A percentile compares a stretch with the other conserved stretches of the same genome.
phyloP scores from a whole-genome alignment of 2,888 invertebrate genomes.

The Heliconius ismenius region DNA sequence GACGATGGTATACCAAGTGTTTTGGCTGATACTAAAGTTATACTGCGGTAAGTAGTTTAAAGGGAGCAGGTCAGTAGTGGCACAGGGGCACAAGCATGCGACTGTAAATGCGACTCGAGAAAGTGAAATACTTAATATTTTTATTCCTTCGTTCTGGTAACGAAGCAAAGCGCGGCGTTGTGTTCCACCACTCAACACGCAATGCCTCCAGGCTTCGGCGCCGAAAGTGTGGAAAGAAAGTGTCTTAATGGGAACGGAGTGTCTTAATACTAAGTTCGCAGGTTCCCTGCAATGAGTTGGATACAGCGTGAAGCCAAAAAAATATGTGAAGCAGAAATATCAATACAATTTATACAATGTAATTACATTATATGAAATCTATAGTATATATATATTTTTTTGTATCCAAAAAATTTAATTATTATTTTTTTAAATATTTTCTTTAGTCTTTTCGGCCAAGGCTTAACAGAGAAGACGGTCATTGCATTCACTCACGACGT shows the following conservation, averaged over 20 bases:
- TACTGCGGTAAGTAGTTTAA: constrained; percentile 68
- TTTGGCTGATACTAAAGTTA: constrained; percentile 81
- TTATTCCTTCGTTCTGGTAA: neutral
- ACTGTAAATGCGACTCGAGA: neutral
- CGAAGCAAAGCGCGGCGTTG: neutral
- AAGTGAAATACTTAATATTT: neutral
- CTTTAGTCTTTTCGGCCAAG: constrained; percentile 87
- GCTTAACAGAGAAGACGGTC: constrained; percentile 84
- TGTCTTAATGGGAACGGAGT: too few relatives aligned
- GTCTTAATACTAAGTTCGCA: too few relatives aligned
- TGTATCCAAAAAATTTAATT: neutral
- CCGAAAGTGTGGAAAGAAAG: neutral
- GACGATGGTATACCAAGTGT: constrained; percentile 86
- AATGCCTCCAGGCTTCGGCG: neutral
- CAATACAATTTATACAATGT: too few relatives aligned
- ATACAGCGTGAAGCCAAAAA: too few relatives aligned
- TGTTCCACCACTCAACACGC: neutral
- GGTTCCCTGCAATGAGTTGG: too few relatives aligned
- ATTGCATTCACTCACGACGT: constrained; percentile 86
- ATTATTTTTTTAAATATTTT: neutral
- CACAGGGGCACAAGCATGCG: neutral
- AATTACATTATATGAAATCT: too few relatives aligned
- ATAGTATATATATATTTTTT: too few relatives aligned
- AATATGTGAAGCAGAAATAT: too few relatives aligned
- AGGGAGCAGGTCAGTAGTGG: neutral